Base-by-base conservation (phyloP, 2,797 vertebrate species). In the Darevskia nairensis region DNA sequence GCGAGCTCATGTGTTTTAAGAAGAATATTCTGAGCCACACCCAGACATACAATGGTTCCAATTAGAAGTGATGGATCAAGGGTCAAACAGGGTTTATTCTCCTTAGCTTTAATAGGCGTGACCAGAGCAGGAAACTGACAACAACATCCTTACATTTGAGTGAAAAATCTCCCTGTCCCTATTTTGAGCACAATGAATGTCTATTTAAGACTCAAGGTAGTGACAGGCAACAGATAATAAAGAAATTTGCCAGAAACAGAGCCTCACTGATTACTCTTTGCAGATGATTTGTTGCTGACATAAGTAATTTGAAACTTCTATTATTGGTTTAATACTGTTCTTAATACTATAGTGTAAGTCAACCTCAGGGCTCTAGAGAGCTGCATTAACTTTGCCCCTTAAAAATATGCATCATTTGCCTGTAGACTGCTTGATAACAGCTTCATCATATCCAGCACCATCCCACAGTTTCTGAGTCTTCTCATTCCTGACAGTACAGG, bases 1-100 rank as follows among this genome's bases (percentile, higher is more conserved):
- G 84, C 84, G 90, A 92, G 93, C 77, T 66, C 75, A 85, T 64
- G 84, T 87, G 68, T 80, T 74, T 91, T 91, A 74, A 91, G 86
- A 89, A 59, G 89, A 81, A 88, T 41, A 74, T 55, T 86, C 2
- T 81, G 91, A 94, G 13, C 21, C 66, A 11, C 61, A 59, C 85
- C 92, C 87, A 85, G 1, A 2, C 85, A 80, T 91, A 89, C 88
- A 91, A 89, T 77, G 92, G 91, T 35, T 94, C 82, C 8, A 77
- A 59, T 76, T 71, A 89, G 93, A 86, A 92, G 4, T 23, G 74
- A 93, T 89, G 71, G 39, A 72, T 32, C 0, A 0, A 5, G 23
- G 25, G 21, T 75, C 13, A n/a, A 41, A 29, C 4, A 50, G 9
- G 25, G 1, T 68, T 13, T 25, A 44, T 81, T 91, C 59, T 78